Evolutionary conservation across 53 echinoderm and acorn worm species (phyloP).

Genomic region (Holothuria scabra): DNA sequence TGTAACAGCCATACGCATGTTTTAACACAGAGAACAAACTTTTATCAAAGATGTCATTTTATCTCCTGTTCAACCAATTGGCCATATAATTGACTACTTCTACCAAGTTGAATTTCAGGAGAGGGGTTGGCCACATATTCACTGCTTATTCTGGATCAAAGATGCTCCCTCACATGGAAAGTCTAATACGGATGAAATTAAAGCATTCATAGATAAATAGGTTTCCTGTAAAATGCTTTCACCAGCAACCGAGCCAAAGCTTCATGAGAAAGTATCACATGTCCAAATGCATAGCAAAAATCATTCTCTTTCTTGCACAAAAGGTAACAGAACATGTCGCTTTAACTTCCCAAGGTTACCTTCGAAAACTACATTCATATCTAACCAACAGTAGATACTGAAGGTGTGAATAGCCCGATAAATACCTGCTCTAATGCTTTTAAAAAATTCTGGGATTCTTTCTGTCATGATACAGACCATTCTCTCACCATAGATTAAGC

Average conservation of each 20-base stretch:
- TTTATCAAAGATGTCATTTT: constrained; percentile 23
- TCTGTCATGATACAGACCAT: too few species aligned
- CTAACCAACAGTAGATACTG: too few species aligned
- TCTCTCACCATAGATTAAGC: too few species aligned
- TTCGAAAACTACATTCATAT: too few species aligned
- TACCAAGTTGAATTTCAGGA: constrained; percentile 66
- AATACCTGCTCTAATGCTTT: too few species aligned
- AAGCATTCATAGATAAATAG: background rate
- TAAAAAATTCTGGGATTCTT: too few species aligned
- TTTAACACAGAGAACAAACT: constrained; percentile 25
- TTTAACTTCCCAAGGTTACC: constrained; percentile 57
- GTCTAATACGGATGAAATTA: background rate
- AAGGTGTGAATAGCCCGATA: too few species aligned
- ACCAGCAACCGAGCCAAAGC: background rate
- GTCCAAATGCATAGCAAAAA: constrained; percentile 7
- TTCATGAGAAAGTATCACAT: background rate
- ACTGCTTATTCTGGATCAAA: constrained; percentile 69
- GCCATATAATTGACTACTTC: constrained; percentile 30
- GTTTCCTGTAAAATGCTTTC: background rate
- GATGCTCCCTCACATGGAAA: constrained; percentile 33
- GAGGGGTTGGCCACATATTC: constrained; percentile 55
- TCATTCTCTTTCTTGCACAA: constrained; percentile 50
- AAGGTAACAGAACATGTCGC: constrained; percentile 63
- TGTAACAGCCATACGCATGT: constrained; percentile 67
- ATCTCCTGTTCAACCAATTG: constrained; percentile 23